A percentile compares a stretch with the other conserved stretches of the same genome.
Conservation (phyloP, 2,113 vertebrate species). For the Guaruba guarouba region DNA sequence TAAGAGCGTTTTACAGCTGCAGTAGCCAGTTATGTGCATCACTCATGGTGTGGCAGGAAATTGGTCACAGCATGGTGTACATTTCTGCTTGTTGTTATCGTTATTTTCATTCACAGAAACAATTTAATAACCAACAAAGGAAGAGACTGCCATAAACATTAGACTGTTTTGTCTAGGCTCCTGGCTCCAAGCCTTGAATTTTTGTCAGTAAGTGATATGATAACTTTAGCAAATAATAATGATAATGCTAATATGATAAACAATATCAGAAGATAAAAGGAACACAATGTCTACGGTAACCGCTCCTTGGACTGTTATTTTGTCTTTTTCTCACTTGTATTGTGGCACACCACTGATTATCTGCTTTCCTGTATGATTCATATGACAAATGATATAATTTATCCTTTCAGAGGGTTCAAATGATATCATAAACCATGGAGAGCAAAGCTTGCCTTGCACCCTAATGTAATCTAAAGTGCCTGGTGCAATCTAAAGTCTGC, state of each 20-base stretch:
- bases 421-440: neutral
- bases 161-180: conserved; percentile 33
- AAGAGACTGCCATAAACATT: conserved; percentile 23
- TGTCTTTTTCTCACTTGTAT: conserved; percentile 47
- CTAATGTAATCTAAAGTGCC: neutral
- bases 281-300: neutral
- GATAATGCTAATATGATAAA: conserved; percentile 8
- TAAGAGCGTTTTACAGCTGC: neutral
- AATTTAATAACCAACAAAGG: conserved; percentile 36
- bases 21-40: neutral
- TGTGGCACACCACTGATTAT: neutral
- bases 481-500: neutral
- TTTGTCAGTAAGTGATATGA: neutral
- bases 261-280: neutral
- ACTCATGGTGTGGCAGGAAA: conserved; percentile 10
- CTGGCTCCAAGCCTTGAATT: conserved; percentile 15
- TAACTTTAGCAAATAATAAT: conserved; percentile 41
- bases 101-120: conserved; percentile 45
- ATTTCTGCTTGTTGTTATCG: neutral
- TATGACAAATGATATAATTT: neutral
- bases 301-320: neutral
- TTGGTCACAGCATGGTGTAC: neutral
- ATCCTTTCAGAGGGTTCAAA: neutral
- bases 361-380: conserved; percentile 44
- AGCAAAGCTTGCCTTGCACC: neutral